Percentiles rank a stretch among this genome's conserved stretches.
Conservation (phyloP, 2,888 invertebrate species). For the Dicranocentrus wangi region DNA sequence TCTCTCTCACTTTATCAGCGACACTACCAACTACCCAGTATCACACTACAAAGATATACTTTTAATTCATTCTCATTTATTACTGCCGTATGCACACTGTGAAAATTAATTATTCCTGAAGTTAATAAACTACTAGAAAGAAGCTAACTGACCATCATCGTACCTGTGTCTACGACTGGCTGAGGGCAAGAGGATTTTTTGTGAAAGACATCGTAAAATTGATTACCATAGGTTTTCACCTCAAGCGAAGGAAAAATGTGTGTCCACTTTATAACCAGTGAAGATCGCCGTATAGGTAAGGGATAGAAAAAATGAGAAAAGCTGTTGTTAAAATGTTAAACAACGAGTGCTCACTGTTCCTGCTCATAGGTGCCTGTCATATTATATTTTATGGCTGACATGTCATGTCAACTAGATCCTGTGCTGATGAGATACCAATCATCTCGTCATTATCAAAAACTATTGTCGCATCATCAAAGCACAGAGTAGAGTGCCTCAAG, state of each 20-base stretch:
- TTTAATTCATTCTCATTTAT: constrained; percentile 21
- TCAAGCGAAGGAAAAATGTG: constrained; percentile 5
- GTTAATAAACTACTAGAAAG: constrained; percentile 3
- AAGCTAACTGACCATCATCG: not conserved
- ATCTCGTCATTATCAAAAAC: not conserved
- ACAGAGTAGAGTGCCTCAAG: no score
- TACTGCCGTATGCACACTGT: constrained; percentile 6
- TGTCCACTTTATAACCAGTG: not conserved
- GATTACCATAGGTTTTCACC: constrained; percentile 27
- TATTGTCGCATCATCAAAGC: no score
- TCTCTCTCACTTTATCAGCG: no score
- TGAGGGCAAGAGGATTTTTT: constrained; percentile 12
- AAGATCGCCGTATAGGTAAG: not conserved
- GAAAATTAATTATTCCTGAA: constrained; percentile 21
- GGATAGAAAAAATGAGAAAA: constrained; percentile 4
- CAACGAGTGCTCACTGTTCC: not conserved
- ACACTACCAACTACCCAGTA: no score
- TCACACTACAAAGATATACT: no score
- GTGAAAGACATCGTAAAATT: not conserved
- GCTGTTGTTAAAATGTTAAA: constrained; percentile 9
- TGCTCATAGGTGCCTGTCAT: not conserved
- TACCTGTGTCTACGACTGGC: not conserved
- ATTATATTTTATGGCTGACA: constrained; percentile 24
- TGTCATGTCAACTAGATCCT: constrained; percentile 20
- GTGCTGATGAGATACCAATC: not conserved